These are phyloP conservation scores for Drosophila azteca DNA, from an alignment of 1,140 invertebrate genomes.

Conservation along the genomic window DNA sequence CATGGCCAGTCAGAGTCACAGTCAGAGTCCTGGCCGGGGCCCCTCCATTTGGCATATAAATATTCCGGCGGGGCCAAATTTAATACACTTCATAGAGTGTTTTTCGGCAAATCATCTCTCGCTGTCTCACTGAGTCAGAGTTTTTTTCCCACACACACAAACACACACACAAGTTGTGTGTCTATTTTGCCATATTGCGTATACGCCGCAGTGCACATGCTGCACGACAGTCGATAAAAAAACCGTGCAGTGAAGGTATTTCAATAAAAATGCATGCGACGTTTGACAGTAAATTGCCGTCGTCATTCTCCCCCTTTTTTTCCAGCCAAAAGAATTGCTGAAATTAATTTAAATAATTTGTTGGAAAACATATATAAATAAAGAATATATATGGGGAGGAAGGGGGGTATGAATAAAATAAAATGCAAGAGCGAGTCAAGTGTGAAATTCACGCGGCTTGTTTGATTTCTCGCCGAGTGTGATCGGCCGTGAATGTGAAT, in stretches of 20 bases:
- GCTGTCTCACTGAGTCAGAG: neutral
- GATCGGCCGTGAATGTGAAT: constrained; percentile 26
- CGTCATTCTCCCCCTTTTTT: neutral
- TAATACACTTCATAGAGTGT: constrained; percentile 72
- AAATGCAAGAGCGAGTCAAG: constrained; percentile 43
- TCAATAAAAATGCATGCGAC: constrained; percentile 26
- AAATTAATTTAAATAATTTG: constrained; percentile 70
- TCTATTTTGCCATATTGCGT: constrained; percentile 68
- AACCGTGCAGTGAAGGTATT: constrained; percentile 31
- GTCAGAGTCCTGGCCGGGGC: constrained; percentile 9
- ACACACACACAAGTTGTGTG: constrained; percentile 46
- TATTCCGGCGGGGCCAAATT: constrained; percentile 51
- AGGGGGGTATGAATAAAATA: constrained; percentile 9
- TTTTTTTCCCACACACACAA: constrained; percentile 30
- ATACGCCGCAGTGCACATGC: constrained; percentile 66
- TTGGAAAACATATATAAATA: constrained; percentile 25
- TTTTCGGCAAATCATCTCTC: constrained; percentile 44
- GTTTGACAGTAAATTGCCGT: constrained; percentile 32
- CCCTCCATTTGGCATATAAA: constrained; percentile 23
- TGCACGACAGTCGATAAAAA: constrained; percentile 58
- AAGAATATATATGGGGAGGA: constrained; percentile 8
- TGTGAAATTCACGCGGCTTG: constrained; percentile 39
- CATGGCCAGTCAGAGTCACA: constrained; percentile 44
- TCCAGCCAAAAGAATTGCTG: constrained; percentile 28
- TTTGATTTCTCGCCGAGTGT: constrained; percentile 13